Percentiles rank a stretch among this genome's conserved stretches.
Conservation (phyloP, 2,113 vertebrate genomes). For the Willisornis vidua region DNA sequence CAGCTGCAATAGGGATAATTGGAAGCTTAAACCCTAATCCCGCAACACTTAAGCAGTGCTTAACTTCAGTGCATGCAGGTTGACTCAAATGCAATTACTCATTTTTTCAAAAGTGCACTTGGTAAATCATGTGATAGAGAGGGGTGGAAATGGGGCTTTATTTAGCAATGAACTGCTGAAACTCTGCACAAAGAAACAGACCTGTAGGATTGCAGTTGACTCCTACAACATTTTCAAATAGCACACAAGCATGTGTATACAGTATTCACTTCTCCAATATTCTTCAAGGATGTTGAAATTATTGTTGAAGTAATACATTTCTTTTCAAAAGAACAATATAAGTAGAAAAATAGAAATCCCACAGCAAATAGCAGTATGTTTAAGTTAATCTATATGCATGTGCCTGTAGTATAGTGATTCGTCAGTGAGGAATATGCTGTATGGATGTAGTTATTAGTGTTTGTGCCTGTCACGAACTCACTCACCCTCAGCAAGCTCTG, state of each 20-base stretch:
- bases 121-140: background rate
- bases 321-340: background rate
- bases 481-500: background rate
- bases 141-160: background rate
- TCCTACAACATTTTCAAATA: background rate
- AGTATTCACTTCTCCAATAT: background rate
- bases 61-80: conserved; percentile 49
- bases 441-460: background rate
- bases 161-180: background rate
- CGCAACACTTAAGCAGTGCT: conserved; percentile 19
- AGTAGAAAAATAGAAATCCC: background rate
- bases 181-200: background rate
- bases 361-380: background rate
- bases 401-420: background rate
- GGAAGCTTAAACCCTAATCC: conserved; percentile 49
- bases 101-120: conserved; percentile 17
- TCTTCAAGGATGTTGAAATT: background rate
- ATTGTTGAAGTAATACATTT: background rate
- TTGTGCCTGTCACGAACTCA: background rate
- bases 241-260: background rate
- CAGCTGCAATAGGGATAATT: conserved; percentile 42
- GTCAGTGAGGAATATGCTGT: background rate
- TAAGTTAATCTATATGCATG: background rate
- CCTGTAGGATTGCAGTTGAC: background rate
- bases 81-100: conserved; percentile 43